Evolutionary conservation across 1,140 invertebrate genomes (phyloP).

Genomic region (Drosophila sechellia): DNA sequence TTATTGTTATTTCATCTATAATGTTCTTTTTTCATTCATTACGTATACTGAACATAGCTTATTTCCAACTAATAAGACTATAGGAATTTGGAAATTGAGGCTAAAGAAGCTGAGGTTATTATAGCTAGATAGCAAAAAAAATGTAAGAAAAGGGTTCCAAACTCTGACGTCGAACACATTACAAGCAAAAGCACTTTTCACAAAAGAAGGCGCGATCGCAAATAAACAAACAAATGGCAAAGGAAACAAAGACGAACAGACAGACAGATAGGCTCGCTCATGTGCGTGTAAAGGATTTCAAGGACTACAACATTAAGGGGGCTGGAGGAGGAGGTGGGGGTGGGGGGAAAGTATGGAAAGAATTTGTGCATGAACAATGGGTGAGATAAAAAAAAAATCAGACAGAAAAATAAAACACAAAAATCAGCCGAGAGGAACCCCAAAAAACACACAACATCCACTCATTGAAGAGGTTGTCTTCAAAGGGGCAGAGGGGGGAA

Average conservation of each 20-base stretch:
- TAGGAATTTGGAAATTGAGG: not conserved
- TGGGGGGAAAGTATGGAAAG: constrained; percentile 26
- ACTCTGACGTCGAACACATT: constrained; percentile 77
- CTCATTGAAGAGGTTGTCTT: constrained; percentile 46
- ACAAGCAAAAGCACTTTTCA: constrained; percentile 81
- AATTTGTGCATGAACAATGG: constrained; percentile 80
- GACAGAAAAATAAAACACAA: constrained; percentile 29
- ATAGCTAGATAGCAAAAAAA: not conserved
- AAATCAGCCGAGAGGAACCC: constrained; percentile 30
- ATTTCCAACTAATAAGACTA: not conserved
- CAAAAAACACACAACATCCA: constrained; percentile 41
- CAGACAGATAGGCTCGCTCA: constrained; percentile 55
- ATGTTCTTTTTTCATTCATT: not conserved
- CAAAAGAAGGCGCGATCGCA: constrained; percentile 79
- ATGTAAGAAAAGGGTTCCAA: constrained; percentile 28
- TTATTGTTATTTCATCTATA: too few relatives aligned
- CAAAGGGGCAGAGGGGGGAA: constrained; percentile 3
- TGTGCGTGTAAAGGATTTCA: constrained; percentile 73
- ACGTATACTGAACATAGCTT: too few relatives aligned
- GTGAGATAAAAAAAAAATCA: constrained; percentile 15
- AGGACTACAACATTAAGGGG: constrained; percentile 75
- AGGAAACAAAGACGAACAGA: constrained; percentile 63
- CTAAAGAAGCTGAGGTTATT: constrained; percentile 26
- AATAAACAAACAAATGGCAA: constrained; percentile 81
- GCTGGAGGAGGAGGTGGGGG: not conserved